phyloP scores from a whole-genome alignment of 2,113 vertebrate genomes.

The Oceanodroma tethys region DNA sequence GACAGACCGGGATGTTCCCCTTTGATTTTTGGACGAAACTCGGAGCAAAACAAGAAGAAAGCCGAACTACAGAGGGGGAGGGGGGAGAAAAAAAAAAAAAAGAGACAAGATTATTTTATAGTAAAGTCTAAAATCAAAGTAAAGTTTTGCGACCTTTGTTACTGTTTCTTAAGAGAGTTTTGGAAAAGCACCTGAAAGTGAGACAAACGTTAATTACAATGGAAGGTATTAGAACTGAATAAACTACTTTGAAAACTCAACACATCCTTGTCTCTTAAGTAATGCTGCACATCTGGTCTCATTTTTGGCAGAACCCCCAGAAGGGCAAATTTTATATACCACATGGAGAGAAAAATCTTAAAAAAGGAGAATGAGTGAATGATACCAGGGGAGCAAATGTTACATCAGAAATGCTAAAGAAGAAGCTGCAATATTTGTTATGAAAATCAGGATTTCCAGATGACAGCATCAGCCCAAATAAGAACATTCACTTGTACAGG shows the following conservation, averaged over 20 bases:
- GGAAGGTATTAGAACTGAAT: background rate
- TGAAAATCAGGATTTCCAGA: background rate
- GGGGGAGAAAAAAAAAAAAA: too few relatives aligned
- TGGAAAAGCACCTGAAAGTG: background rate
- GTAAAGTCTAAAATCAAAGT: too few relatives aligned
- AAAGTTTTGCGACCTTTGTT: background rate
- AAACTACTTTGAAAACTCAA: background rate
- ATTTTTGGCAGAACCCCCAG: background rate
- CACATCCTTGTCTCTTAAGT: background rate
- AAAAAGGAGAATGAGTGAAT: background rate
- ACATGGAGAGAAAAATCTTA: background rate
- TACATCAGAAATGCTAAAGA: background rate
- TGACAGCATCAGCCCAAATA: background rate
- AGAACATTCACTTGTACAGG: background rate
- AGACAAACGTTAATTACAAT: background rate
- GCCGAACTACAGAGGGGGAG: slow-evolving; percentile 81
- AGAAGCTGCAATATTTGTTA: background rate
- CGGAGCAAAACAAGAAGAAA: slow-evolving; percentile 96
- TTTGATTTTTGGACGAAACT: slow-evolving; percentile 95
- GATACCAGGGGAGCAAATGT: background rate
- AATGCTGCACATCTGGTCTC: background rate
- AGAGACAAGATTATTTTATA: background rate
- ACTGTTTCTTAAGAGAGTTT: background rate
- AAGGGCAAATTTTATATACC: background rate
- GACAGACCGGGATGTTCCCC: slow-evolving; percentile 85